Base-by-base conservation (phyloP, 2,888 invertebrate species). In the Chrysomela aeneicollis region DNA sequence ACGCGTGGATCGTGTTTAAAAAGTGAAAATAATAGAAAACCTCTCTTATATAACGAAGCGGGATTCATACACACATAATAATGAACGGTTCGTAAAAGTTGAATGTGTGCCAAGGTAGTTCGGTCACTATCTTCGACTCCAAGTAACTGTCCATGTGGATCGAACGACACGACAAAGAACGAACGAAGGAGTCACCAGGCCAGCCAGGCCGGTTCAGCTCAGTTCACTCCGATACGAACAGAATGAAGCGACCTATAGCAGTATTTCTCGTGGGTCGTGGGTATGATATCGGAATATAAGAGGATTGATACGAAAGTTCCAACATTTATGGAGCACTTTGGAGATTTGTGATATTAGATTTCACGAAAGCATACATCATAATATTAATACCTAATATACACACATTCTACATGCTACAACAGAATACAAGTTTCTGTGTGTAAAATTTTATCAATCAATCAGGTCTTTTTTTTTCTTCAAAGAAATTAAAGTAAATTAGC, bases 11-110 rank as follows among this genome's bases (percentile, higher is more conserved):
- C 74, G 74, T 78, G 71, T 79, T 79, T 79, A 78, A 80, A 81
- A 82, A 82, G 82, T 82, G 82, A 82, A 82, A 82, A 82, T 80
- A 82, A 81, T 82, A 82, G 81, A 81, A 82, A 82, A 82, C 78
- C 74, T 74, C 76, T 72, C 79, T 82, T 82, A 82, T 81, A 82
- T 82, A 82, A 82, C 76, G 76, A 73, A 74, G 76, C 72, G 77
- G 77, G 78, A 77, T 77, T 59, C 66, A 62, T 66, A 59, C 79
- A 74, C 77, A 78, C 80, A 42, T 15, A 35, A 81, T 81, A 80
- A 81, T 78, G 78, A 81, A 80, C 77, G 75, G 77, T 67, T 67
- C 67, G 67, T 68, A 68, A 70, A 77, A 75, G 76, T 72, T 73
- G 78, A 77, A 81, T 80, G 78, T 82, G 78, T 82, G 82, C 81